phyloP scores from a whole-genome alignment of 1,140 invertebrate species.

The Oryzaephilus surinamensis region DNA sequence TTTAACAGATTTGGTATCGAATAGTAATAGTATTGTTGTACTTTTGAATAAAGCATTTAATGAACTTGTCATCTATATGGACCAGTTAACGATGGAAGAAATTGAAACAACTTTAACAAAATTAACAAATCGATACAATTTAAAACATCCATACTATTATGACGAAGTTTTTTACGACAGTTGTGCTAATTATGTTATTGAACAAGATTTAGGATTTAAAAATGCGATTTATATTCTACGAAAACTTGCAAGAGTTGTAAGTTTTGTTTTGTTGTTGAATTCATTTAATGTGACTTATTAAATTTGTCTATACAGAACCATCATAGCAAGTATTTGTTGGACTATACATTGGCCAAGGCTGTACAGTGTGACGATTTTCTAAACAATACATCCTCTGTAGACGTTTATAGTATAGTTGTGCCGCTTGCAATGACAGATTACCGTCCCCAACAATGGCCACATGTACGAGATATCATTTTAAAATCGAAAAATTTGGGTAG shows the following conservation, averaged over 20 bases:
- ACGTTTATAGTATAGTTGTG: conserved; percentile 40
- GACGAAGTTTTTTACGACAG: conserved; percentile 45
- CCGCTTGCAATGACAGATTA: conserved; percentile 45
- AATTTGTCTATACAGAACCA: conserved; percentile 38
- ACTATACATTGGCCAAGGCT: conserved; percentile 42
- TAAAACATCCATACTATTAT: conserved; percentile 44
- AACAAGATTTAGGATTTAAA: conserved; percentile 40
- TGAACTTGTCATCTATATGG: conserved; percentile 35
- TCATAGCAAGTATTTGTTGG: conserved; percentile 41
- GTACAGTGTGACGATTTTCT: conserved; percentile 33
- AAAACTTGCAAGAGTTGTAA: conserved; percentile 43
- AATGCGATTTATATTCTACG: conserved; percentile 39
- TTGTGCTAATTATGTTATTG: conserved; percentile 37
- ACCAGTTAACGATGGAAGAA: conserved; percentile 37
- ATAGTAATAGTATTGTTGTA: conserved; percentile 34
- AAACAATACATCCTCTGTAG: conserved; percentile 25
- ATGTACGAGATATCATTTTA: conserved; percentile 36
- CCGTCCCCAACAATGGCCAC: conserved; percentile 44
- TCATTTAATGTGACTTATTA: conserved; percentile 14
- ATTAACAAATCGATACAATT: conserved; percentile 34
- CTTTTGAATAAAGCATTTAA: conserved; percentile 37
- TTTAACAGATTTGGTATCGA: conserved; percentile 36
- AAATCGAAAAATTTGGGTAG: conserved; percentile 31
- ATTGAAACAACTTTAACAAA: conserved; percentile 38
- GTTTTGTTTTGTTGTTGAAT: conserved; percentile 8